A percentile compares a stretch with the other conserved stretches of the same genome.
phyloP scores from a whole-genome alignment of 2,797 vertebrate genomes.

The Ciconia nigra region DNA sequence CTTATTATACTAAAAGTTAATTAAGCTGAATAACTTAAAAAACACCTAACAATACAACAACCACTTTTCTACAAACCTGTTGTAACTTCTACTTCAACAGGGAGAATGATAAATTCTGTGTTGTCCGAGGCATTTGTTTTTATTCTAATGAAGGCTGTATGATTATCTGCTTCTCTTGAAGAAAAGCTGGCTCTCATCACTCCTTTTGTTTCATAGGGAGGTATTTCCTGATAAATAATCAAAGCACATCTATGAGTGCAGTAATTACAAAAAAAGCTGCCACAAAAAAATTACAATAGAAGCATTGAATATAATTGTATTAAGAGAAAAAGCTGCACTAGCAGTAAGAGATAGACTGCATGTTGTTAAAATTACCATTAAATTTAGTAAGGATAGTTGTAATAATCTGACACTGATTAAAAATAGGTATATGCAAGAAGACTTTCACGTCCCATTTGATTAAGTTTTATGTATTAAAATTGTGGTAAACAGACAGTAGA shows the following conservation, averaged over 20 bases:
- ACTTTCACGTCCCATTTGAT: neutral
- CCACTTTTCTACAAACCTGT: conserved; percentile 80
- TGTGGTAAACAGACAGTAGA: neutral
- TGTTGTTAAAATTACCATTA: neutral
- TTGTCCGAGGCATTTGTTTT: conserved; percentile 93
- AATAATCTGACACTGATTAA: neutral
- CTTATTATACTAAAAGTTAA: neutral
- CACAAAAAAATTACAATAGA: neutral
- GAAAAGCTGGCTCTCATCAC: conserved; percentile 99
- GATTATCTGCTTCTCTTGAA: conserved; percentile 97
- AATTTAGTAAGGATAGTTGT: neutral
- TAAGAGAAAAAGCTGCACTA: neutral
- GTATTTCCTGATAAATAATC: conserved; percentile 86
- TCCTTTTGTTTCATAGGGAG: conserved; percentile 97
- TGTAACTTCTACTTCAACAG: conserved; percentile 98
- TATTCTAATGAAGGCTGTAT: conserved; percentile 97
- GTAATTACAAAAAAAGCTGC: neutral
- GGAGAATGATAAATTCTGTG: conserved; percentile 95
- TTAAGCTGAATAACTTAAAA: neutral
- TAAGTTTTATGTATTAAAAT: neutral
- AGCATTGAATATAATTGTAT: neutral
- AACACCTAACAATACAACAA: neutral
- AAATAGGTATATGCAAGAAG: neutral
- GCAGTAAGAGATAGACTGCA: neutral
- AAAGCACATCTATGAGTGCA: neutral